Base-by-base conservation (phyloP, 2,888 invertebrate genomes). In the Pristionchus mayeri region DNA sequence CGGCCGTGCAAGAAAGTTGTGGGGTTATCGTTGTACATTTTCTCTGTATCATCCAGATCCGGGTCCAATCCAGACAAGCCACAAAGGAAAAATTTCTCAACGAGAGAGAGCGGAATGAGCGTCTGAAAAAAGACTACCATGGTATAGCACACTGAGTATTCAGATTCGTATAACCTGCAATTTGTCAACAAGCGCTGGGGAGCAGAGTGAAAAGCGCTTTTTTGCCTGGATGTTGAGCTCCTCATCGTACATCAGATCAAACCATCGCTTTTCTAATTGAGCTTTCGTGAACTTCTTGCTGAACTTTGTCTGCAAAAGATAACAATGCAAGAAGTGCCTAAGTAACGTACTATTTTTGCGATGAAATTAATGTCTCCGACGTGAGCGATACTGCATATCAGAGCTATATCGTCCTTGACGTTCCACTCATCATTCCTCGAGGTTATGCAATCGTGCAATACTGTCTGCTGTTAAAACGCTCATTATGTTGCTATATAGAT, bases 251-350 rank as follows among this genome's bases (percentile, higher is more conserved):
- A 99, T 94, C 84, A 99, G 93, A 0, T 97, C 96, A 93, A 97
- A 97, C 98, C 98, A 99, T 80, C 98, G 95, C 84, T 97, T 96
- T 92, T 98, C 97, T 83, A 99, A 95, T 93, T 99, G 98, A 91
- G 96, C 96, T 37, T 97, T 94, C 0, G 97, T 97, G 93, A 98
- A 98, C 40, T 71, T 44, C 24, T 71, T 37, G 71, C 71, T 71
- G n/a, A 71, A 71, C 21, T 37, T 40, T 4, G 18, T 40, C 71
- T 71, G 71, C 6, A 71, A 60, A 27, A 30, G 24, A 24, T 21
- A 21, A 24, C n/a, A 24, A 7, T 24, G 57, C 13, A 3, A 24
- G 24, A 24, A 54, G n/a, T 16, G 60, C 7, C 13, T 60, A 7
- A 60, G 44, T 44, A 44, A 60, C 60, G 9, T 60, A 60, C 60